Percentiles rank a stretch among this genome's conserved stretches.
These are phyloP conservation scores for Indri indri DNA, from an alignment of 2,113 vertebrate species.

Conservation along the genomic window DNA sequence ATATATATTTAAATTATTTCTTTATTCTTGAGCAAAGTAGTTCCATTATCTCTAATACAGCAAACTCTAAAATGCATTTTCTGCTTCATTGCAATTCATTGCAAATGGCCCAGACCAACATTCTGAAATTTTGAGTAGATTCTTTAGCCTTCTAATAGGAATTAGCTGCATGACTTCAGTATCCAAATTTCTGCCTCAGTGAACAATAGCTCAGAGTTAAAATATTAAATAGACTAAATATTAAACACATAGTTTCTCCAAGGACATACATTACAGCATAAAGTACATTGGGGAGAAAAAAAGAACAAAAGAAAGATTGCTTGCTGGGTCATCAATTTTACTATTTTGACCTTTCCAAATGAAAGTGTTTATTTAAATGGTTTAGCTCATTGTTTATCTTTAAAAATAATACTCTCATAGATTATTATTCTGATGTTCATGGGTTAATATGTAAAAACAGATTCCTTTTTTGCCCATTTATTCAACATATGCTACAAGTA, in stretches of 20 bases:
- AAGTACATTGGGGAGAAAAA: not conserved
- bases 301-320: not conserved
- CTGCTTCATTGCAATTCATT: slow-evolving; percentile 56
- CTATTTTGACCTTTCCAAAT: not conserved
- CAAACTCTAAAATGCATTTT: slow-evolving; percentile 69
- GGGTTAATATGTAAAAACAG: not conserved
- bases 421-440: not conserved
- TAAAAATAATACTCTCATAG: not conserved
- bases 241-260: slow-evolving; percentile 40
- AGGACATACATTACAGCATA: slow-evolving; percentile 2
- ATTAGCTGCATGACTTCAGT: slow-evolving; percentile 46
- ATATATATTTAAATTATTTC: slow-evolving; percentile 45
- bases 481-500: not conserved
- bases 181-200: slow-evolving; percentile 51
- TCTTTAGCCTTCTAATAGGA: slow-evolving; percentile 52
- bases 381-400: slow-evolving; percentile 5
- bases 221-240: slow-evolving; percentile 70
- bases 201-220: slow-evolving; percentile 57
- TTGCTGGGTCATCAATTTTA: not conserved
- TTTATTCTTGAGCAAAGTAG: slow-evolving; percentile 46
- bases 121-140: slow-evolving; percentile 69
- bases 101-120: slow-evolving; percentile 57
- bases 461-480: not conserved
- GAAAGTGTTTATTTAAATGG: not conserved
- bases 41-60: slow-evolving; percentile 53